phyloP scores from a whole-genome alignment of 2,888 invertebrate species.

The Euphydryas editha region DNA sequence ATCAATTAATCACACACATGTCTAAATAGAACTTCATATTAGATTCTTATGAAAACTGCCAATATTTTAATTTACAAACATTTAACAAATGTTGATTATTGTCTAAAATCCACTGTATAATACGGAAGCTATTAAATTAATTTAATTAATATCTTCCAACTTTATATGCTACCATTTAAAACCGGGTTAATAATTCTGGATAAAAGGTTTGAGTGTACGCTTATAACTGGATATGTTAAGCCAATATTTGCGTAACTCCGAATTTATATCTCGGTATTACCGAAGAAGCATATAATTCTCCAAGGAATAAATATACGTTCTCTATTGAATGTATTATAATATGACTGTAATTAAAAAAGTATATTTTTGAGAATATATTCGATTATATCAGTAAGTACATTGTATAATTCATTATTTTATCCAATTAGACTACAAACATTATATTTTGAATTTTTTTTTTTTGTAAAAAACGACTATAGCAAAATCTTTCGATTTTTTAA shows the following conservation, averaged over 20 bases:
- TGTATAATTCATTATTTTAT: not conserved
- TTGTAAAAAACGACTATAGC: too few relatives aligned
- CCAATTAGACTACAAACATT: too few relatives aligned
- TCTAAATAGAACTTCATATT: too few relatives aligned
- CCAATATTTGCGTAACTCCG: slow-evolving; percentile 12
- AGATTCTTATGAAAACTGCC: too few relatives aligned
- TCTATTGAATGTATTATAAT: slow-evolving; percentile 19
- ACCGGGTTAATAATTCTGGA: not conserved
- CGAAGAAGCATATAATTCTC: slow-evolving; percentile 32
- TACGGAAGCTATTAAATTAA: not conserved
- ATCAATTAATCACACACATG: too few relatives aligned
- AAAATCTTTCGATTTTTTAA: too few relatives aligned
- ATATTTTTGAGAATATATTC: not conserved
- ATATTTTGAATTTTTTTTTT: too few relatives aligned
- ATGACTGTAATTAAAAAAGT: not conserved
- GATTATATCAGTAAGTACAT: not conserved
- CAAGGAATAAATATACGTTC: slow-evolving; percentile 29
- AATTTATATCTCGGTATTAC: slow-evolving; percentile 14
- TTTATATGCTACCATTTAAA: not conserved
- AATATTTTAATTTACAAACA: too few relatives aligned
- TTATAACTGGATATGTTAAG: not conserved
- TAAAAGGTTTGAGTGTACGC: not conserved
- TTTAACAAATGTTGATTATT: not conserved
- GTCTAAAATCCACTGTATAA: not conserved
- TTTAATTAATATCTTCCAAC: not conserved